These are phyloP conservation scores for Lysiphlebus fabarum DNA, from an alignment of 1,140 invertebrate genomes.

Conservation along the genomic window DNA sequence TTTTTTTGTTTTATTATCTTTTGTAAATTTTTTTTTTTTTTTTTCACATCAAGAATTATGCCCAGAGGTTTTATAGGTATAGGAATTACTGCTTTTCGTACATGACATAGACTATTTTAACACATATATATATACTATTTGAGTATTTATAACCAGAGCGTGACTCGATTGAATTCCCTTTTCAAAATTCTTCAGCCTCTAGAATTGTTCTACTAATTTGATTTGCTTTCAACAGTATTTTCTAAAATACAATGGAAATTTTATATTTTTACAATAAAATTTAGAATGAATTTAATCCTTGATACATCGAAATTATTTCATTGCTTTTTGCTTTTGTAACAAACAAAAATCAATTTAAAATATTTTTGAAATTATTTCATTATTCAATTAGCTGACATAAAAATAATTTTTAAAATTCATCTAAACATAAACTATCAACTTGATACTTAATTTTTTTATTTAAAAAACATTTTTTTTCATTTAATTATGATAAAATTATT, in stretches of 20 bases:
- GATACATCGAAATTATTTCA: no score
- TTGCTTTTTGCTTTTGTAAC: no score
- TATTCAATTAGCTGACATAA: no score
- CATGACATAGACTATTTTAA: slow-evolving; percentile 1
- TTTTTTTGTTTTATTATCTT: not conserved
- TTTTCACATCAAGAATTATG: not conserved
- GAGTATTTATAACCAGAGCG: slow-evolving; percentile 19
- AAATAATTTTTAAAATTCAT: no score
- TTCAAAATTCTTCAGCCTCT: not conserved
- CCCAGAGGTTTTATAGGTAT: not conserved
- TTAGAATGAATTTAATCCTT: no score
- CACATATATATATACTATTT: not conserved
- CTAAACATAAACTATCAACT: no score
- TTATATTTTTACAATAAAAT: no score
- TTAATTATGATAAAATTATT: no score
- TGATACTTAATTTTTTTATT: no score
- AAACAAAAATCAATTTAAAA: no score
- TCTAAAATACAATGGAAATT: not conserved
- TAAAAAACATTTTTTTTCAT: no score
- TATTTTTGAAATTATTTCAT: no score
- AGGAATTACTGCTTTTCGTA: not conserved
- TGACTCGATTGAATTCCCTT: slow-evolving; percentile 19
- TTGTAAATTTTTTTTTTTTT: slow-evolving; percentile 1
- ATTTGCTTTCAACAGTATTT: slow-evolving; percentile 2
- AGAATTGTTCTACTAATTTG: slow-evolving; percentile 12